Conservation (phyloP, 2,888 invertebrate genomes). For the Heliconius ethilla region DNA sequence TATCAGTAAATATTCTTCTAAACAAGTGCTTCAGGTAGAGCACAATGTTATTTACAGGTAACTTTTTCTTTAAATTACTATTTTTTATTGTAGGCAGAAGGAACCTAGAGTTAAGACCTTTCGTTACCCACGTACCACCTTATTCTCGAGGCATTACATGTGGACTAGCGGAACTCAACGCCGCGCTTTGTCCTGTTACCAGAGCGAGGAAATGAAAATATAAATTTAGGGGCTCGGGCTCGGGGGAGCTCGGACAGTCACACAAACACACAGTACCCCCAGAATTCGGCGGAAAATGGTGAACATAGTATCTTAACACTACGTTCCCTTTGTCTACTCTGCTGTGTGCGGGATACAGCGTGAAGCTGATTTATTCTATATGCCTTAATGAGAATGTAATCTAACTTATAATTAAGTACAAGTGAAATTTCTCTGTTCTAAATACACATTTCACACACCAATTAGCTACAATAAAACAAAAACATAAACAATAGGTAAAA, state of each 20-base stretch:
- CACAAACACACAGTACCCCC: too few species aligned
- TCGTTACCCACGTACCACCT: background rate
- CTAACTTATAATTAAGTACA: background rate
- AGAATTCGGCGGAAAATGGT: too few species aligned
- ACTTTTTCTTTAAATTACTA: background rate
- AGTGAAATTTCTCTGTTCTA: background rate
- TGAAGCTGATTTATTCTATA: too few species aligned
- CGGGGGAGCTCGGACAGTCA: too few species aligned
- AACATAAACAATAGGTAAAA: background rate
- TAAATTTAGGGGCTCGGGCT: too few species aligned
- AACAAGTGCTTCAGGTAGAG: background rate
- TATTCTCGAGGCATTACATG: background rate
- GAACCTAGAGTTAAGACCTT: background rate
- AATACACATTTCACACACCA: constrained; percentile 13
- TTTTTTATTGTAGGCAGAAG: background rate
- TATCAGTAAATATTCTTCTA: background rate
- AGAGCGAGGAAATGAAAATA: background rate
- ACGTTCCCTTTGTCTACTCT: too few species aligned
- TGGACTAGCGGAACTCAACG: background rate
- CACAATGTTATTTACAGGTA: background rate
- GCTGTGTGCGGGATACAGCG: too few species aligned
- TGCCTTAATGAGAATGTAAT: background rate
- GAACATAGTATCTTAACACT: too few species aligned
- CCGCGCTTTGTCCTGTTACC: background rate
- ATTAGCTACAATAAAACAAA: constrained; percentile 8